Evolutionary conservation across 2,888 invertebrate species (phyloP), one percentile per base, ranked within the genome.

Genomic region (Hoplodrina blanda): DNA sequence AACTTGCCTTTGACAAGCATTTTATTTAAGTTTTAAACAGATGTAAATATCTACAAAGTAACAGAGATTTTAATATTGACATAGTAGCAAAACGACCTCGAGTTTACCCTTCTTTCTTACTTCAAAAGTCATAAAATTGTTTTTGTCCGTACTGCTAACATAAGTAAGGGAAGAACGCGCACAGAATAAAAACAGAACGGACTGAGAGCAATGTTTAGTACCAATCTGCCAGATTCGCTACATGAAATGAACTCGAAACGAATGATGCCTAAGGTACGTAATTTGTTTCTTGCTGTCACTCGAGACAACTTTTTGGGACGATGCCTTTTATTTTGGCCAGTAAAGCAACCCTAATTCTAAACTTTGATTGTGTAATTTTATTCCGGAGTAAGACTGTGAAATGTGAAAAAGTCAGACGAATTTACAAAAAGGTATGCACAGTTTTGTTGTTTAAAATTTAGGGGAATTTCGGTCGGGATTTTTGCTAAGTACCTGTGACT

Each of bases 1-100:
- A 69, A 85, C 83, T 86, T 88, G 90, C 82, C 87, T 88, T 89
- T 83, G 90, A 88, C 88, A 90, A 88, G 81, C 75, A 78, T 80
- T 76, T 81, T 67, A 77, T 75, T 84, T 73, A 78, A 73, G 53
- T 76, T 67, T 82, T 60, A 77, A 78, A 85, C 76, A 78, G 70
- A 79, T 73, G 75, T 73, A 80, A 84, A 78, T 85, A 86, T 84
- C 80, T 85, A 86, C 78, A 87, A 80, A 81, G 71, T 74, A 87
- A 82, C 68, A 78, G 59, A 82, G 61, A 68, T 78, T 78, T 79
- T 78, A 76, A 80, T 73, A 76, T 79, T 71, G 73, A 69, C 75
- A 77, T 77, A 70, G 74, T 75, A 81, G 74, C 69, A 81, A 67
- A 80, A 68, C 57, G 53, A 70, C 60, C 33, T 69, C 62, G 68